Percentiles rank a stretch among this genome's conserved stretches.
Conservation (phyloP, 2,113 vertebrate species). For the Ovibos moschatus region DNA sequence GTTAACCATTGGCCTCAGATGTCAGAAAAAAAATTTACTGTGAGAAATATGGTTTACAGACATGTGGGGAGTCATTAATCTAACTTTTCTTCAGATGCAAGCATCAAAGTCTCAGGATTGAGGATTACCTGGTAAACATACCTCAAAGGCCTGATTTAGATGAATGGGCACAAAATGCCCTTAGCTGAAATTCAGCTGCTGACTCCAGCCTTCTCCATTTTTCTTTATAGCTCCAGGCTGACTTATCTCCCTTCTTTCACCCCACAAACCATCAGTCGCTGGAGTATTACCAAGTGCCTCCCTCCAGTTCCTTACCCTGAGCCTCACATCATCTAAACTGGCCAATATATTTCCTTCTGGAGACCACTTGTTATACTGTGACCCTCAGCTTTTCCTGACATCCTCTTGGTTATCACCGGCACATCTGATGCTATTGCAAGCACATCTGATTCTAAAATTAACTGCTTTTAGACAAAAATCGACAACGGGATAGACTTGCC, state of each 20-base stretch:
- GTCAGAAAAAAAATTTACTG: neutral
- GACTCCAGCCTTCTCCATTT: conserved; percentile 14
- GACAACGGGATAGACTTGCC: neutral
- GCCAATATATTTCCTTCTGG: neutral
- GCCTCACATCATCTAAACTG: neutral
- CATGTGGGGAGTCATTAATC: conserved; percentile 34
- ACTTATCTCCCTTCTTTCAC: neutral
- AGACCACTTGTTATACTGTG: neutral
- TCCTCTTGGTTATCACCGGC: neutral
- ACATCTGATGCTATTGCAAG: neutral
- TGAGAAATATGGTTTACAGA: conserved; percentile 42
- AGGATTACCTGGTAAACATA: neutral
- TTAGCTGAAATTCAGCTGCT: conserved; percentile 32
- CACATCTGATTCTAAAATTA: neutral
- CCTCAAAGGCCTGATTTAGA: conserved; percentile 48
- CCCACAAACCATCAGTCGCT: neutral
- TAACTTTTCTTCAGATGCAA: conserved; percentile 48
- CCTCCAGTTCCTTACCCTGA: neutral
- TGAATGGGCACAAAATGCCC: neutral
- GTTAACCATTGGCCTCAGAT: neutral
- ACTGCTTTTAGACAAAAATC: neutral
- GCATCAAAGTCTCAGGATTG: neutral
- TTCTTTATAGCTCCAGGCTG: conserved; percentile 12
- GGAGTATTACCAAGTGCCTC: neutral
- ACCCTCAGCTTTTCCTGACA: neutral